Percentiles rank a stretch among this genome's conserved stretches.
phyloP scores from a whole-genome alignment of 2,113 vertebrate species.

The Scomber japonicus region DNA sequence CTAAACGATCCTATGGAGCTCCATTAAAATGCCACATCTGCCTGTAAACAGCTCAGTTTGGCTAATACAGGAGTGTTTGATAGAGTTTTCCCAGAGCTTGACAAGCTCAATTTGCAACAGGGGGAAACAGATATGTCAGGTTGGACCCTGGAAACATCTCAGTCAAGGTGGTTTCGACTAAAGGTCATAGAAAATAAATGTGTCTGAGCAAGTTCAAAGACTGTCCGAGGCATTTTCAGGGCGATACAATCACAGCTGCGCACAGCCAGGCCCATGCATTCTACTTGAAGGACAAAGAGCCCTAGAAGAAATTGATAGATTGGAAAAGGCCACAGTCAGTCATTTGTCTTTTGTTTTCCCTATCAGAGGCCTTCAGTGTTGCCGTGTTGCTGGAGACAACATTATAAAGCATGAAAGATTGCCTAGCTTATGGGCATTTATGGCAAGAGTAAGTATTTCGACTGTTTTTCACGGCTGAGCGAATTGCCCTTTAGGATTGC shows the following conservation, averaged over 20 bases:
- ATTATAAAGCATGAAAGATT: slow-evolving; percentile 82
- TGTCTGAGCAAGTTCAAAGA: slow-evolving; percentile 54
- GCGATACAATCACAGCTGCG: slow-evolving; percentile 52
- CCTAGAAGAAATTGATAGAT: slow-evolving; percentile 77
- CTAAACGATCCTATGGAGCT: slow-evolving; percentile 40
- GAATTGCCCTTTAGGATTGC: slow-evolving; percentile 79
- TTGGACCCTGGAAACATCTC: slow-evolving; percentile 53
- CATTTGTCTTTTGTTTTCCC: slow-evolving; percentile 82
- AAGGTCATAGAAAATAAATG: slow-evolving; percentile 76
- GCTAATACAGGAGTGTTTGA: not conserved
- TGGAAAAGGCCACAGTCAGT: slow-evolving; percentile 76
- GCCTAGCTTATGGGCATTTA: slow-evolving; percentile 78
- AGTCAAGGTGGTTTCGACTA: slow-evolving; percentile 52
- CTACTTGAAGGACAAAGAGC: slow-evolving; percentile 77
- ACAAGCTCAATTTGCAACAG: slow-evolving; percentile 36
- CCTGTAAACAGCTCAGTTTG: slow-evolving; percentile 33
- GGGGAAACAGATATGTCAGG: slow-evolving; percentile 47
- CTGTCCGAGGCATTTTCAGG: slow-evolving; percentile 49
- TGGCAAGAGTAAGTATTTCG: slow-evolving; percentile 79
- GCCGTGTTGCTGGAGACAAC: slow-evolving; percentile 63
- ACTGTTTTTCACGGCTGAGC: slow-evolving; percentile 79
- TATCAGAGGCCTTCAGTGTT: slow-evolving; percentile 72
- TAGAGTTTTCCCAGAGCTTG: slow-evolving; percentile 54
- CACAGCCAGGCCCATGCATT: slow-evolving; percentile 40
- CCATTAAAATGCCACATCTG: slow-evolving; percentile 32